Evolutionary conservation across 2,888 invertebrate genomes (phyloP), one percentile per base, ranked within the genome.

Genomic region (Carpatolechia fugitivella): DNA sequence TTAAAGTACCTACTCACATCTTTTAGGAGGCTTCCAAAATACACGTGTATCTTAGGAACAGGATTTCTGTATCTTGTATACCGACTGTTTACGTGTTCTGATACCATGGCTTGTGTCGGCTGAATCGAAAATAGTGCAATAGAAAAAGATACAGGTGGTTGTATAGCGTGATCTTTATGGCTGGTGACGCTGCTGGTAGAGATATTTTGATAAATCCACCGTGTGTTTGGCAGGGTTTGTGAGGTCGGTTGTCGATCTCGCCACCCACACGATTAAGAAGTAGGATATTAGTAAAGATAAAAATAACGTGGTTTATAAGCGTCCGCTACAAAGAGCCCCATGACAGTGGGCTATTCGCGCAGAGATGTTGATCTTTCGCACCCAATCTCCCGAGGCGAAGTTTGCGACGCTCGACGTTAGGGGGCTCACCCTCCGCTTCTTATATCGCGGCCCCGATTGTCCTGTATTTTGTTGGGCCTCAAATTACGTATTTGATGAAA

Each of bases 351-450:
- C 20, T 47, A 30, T 49, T 20, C 49, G 49, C 44, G 44, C 24
- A 38, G 46, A 53, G 59, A 54, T 64, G 66, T 66, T 68, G 66
- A 66, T 68, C 63, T 66, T 68, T 70, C 65, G 61, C 68, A 65
- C 66, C 62, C 63, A 62, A 68, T 63, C 60, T 64, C 58, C 60
- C 54, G 57, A 48, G 61, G 58, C 56, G 60, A 69, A 72, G 62
- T 69, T 69, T 60, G 65, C 60, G 60, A 3, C 24, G 24, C 29
- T 29, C 13, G 13, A n/a, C n/a, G n/a, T n/a, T n/a, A n/a, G n/a
- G n/a, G 10, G 44, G 29, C 20, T 24, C 29, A 20, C 20, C 40
- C 35, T n/a, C 18, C 40, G n/a, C n/a, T n/a, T 41, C 24, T 41
- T 41, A 41, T 41, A 11, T 20, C 33, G 10, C 13, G 10, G 54